Evolutionary conservation across 2,797 vertebrate genomes (phyloP).

Genomic region (Chloroceryle inda): DNA sequence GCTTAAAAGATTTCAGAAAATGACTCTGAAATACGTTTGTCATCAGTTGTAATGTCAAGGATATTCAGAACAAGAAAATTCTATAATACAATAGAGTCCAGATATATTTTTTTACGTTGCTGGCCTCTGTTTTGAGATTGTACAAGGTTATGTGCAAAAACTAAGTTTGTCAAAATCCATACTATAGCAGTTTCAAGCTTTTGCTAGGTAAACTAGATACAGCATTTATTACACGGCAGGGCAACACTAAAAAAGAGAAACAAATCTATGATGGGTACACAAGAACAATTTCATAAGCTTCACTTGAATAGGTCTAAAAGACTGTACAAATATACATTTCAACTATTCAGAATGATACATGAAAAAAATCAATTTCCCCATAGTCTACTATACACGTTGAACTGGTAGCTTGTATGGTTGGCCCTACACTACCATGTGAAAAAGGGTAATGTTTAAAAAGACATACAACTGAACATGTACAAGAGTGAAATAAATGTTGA

Average conservation of each 20-base stretch:
- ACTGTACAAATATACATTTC: conserved; percentile 99
- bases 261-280: conserved; percentile 91
- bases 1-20: conserved; percentile 85
- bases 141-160: conserved; percentile 95
- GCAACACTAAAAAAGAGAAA: conserved; percentile 90
- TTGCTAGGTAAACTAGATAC: conserved; percentile 92
- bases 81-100: conserved; percentile 88
- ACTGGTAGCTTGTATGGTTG: conserved; percentile 76
- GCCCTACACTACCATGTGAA: conserved; percentile 77
- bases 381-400: conserved; percentile 82
- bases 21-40: conserved; percentile 84
- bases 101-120: conserved; percentile 86
- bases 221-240: conserved; percentile 95
- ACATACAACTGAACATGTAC: conserved; percentile 78
- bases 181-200: conserved; percentile 95
- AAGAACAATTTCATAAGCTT: conserved; percentile 89
- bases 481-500: conserved; percentile 73
- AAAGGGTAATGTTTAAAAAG: conserved; percentile 75
- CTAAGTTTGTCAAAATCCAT: conserved; percentile 90
- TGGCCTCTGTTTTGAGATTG: conserved; percentile 87
- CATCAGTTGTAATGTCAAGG: conserved; percentile 83
- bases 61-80: conserved; percentile 86
- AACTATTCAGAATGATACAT: conserved; percentile 90
- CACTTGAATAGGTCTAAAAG: conserved; percentile 97
- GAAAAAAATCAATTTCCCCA: conserved; percentile 84